phyloP scores from a whole-genome alignment of 2,113 vertebrate species.

The Oceanites oceanicus region DNA sequence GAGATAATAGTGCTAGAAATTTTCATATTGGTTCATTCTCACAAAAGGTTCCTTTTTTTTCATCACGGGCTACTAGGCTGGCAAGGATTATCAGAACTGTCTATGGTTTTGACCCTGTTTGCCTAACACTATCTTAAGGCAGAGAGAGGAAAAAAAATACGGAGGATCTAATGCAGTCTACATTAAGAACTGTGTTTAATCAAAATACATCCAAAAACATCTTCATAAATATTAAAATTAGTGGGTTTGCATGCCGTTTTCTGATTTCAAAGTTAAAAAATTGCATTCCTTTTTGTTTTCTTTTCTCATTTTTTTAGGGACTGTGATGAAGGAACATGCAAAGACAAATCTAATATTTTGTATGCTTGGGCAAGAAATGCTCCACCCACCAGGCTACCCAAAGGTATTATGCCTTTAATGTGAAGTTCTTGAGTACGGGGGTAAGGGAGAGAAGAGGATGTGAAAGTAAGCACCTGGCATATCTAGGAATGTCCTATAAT shows the following conservation, averaged over 20 bases:
- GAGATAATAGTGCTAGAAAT: not conserved
- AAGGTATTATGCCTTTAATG: slow-evolving; percentile 74
- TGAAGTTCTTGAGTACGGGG: not conserved
- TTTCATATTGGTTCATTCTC: not conserved
- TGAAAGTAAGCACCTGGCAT: not conserved
- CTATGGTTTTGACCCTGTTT: not conserved
- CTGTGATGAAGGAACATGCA: slow-evolving; percentile 91
- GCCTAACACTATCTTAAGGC: not conserved
- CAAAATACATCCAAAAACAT: not conserved
- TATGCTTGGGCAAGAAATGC: slow-evolving; percentile 97
- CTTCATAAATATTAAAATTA: not conserved
- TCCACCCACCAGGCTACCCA: slow-evolving; percentile 88
- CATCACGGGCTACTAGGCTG: not conserved
- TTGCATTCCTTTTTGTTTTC: not conserved
- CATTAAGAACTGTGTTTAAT: not conserved
- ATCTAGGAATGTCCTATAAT: not conserved
- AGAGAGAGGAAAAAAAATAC: not conserved
- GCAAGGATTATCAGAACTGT: not conserved
- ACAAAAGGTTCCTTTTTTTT: not conserved
- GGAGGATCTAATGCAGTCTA: not conserved
- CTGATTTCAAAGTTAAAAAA: not conserved
- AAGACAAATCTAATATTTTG: slow-evolving; percentile 88
- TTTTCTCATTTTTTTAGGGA: slow-evolving; percentile 77
- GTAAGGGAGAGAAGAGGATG: not conserved
- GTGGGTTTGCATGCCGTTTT: not conserved